These are phyloP conservation scores for Aelia acuminata DNA, from an alignment of 2,888 invertebrate species.

Conservation along the genomic window DNA sequence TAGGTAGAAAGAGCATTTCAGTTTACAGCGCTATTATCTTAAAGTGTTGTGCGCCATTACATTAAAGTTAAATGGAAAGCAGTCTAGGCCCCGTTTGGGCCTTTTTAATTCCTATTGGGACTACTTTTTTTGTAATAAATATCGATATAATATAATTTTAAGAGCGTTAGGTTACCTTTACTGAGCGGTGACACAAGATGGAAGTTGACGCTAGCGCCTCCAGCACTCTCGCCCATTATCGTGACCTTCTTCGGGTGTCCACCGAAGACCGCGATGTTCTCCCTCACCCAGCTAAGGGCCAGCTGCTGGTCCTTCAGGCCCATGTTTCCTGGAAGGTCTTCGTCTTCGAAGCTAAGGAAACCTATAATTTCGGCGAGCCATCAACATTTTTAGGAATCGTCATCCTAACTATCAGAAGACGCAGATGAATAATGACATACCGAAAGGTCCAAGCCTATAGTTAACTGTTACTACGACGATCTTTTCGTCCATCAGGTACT, in stretches of 20 bases:
- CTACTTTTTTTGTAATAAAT: too few relatives aligned
- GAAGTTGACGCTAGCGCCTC: not conserved
- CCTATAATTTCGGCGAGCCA: not conserved
- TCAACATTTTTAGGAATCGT: not conserved
- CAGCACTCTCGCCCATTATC: slow-evolving; percentile 29
- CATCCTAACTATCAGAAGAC: not conserved
- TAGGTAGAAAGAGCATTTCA: too few relatives aligned
- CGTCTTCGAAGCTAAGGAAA: slow-evolving; percentile 55
- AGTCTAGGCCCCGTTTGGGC: too few relatives aligned
- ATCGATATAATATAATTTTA: too few relatives aligned
- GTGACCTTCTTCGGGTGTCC: slow-evolving; percentile 50
- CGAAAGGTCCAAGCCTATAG: slow-evolving; percentile 36
- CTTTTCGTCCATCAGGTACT: slow-evolving; percentile 43
- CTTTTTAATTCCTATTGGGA: too few relatives aligned
- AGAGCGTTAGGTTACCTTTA: not conserved
- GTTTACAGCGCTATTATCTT: too few relatives aligned
- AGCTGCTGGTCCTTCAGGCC: slow-evolving; percentile 48
- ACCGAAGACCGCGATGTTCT: slow-evolving; percentile 46
- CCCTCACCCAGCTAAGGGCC: slow-evolving; percentile 21
- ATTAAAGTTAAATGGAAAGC: too few relatives aligned
- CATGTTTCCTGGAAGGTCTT: slow-evolving; percentile 42
- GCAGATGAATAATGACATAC: not conserved
- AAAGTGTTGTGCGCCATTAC: too few relatives aligned
- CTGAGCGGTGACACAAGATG: slow-evolving; percentile 39
- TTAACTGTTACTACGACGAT: not conserved